Evolutionary conservation across 2,113 vertebrate species (phyloP).

Genomic region (Siniperca chuatsi): DNA sequence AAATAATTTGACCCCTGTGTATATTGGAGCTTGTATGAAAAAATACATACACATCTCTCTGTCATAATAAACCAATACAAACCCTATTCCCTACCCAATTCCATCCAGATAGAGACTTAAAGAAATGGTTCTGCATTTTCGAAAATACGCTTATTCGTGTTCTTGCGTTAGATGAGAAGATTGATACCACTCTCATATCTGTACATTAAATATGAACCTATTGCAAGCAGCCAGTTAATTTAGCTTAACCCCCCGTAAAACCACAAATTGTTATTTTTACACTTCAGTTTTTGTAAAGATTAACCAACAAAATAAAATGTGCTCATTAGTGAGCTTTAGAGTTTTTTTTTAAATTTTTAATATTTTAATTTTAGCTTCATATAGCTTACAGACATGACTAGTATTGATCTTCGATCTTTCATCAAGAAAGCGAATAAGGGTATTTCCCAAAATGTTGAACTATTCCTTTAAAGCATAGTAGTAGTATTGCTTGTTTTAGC

Average conservation of each 20-base stretch:
- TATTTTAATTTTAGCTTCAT: not conserved
- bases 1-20: conserved; percentile 18
- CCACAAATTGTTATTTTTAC: too few relatives aligned
- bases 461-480: not conserved
- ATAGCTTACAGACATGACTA: not conserved
- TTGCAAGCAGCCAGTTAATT: too few relatives aligned
- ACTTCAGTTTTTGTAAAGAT: too few relatives aligned
- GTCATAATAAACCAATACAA: not conserved
- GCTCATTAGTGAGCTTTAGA: too few relatives aligned
- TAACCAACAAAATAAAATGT: too few relatives aligned
- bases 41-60: not conserved
- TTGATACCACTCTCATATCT: not conserved
- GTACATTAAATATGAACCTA: too few relatives aligned
- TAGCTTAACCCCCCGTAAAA: too few relatives aligned
- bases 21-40: not conserved
- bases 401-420: not conserved
- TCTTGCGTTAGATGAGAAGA: not conserved
- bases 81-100: not conserved
- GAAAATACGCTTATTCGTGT: not conserved
- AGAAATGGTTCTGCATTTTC: not conserved
- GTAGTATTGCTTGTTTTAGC: not conserved
- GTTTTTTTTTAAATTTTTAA: too few relatives aligned
- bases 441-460: not conserved
- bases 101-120: not conserved
- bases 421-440: not conserved